A percentile compares a stretch with the other conserved stretches of the same genome.
phyloP scores from a whole-genome alignment of 2,888 invertebrate genomes.

The Siphonodentalium dalli region DNA sequence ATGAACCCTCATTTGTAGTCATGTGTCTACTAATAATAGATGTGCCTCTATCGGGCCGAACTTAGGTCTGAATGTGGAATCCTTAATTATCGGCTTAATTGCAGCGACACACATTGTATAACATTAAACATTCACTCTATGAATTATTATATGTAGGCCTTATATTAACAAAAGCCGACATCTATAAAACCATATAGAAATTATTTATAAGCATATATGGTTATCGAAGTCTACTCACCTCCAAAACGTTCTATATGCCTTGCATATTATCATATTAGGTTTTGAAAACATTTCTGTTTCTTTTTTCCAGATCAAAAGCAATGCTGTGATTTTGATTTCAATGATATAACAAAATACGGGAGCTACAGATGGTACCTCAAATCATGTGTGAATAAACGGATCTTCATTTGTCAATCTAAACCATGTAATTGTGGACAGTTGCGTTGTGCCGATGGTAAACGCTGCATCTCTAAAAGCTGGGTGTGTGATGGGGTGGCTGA shows the following conservation, averaged over 20 bases:
- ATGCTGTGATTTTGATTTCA: slow-evolving; percentile 27
- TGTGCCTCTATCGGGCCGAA: too few relatives aligned
- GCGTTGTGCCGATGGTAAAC: slow-evolving; percentile 36
- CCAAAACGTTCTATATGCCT: too few relatives aligned
- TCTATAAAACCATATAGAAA: neutral
- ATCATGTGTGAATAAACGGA: slow-evolving; percentile 33
- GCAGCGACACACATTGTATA: too few relatives aligned
- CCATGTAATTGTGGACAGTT: slow-evolving; percentile 40
- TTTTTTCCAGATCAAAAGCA: slow-evolving; percentile 22
- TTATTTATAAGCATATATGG: too few relatives aligned
- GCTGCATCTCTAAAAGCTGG: slow-evolving; percentile 37
- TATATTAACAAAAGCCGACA: neutral
- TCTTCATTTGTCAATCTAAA: slow-evolving; percentile 40
- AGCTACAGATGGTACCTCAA: slow-evolving; percentile 66
- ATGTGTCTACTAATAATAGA: too few relatives aligned
- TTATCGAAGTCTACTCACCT: neutral
- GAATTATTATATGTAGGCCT: neutral
- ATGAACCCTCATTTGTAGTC: too few relatives aligned
- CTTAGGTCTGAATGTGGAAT: too few relatives aligned
- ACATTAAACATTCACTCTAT: too few relatives aligned
- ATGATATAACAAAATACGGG: slow-evolving; percentile 22
- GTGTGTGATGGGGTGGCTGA: slow-evolving; percentile 44
- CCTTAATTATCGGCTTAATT: too few relatives aligned
- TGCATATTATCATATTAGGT: too few relatives aligned
- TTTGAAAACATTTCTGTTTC: neutral